Conservation (phyloP, 2,113 vertebrate genomes). For the Rousettus leschenaultii region DNA sequence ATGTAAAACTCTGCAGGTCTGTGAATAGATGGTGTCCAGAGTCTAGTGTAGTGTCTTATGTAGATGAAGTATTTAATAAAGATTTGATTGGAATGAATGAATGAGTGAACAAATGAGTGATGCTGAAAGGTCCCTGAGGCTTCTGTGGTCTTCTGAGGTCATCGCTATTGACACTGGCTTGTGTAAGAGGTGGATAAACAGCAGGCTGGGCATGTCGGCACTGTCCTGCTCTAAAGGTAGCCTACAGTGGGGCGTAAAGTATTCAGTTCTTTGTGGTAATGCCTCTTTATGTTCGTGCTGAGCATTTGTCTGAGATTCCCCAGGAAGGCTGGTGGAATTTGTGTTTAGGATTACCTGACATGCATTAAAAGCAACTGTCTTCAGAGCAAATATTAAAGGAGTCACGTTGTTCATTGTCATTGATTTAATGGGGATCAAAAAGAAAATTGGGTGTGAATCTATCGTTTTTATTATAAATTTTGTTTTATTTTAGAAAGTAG, state of each 20-base stretch:
- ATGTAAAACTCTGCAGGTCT: conserved; percentile 7
- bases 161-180: background rate
- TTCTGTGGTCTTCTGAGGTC: background rate
- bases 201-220: background rate
- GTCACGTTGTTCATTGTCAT: conserved; percentile 45
- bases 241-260: too few relatives aligned
- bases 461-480: conserved; percentile 48
- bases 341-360: conserved; percentile 69
- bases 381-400: conserved; percentile 35
- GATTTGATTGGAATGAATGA: conserved; percentile 1
- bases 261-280: conserved; percentile 25
- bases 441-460: conserved; percentile 49
- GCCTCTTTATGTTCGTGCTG: background rate
- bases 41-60: background rate
- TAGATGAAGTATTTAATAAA: background rate
- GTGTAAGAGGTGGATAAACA: background rate
- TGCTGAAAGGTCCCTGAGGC: background rate
- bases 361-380: conserved; percentile 63
- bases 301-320: background rate
- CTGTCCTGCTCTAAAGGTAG: background rate
- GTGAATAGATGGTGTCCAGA: background rate
- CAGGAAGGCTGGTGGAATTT: conserved; percentile 42
- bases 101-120: conserved; percentile 19
- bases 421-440: conserved; percentile 61
- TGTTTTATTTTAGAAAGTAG: conserved; percentile 51